A percentile compares a stretch with the other conserved stretches of the same genome.
Evolutionary conservation across 1,140 invertebrate species (phyloP).

Genomic region (Sinella curviseta): DNA sequence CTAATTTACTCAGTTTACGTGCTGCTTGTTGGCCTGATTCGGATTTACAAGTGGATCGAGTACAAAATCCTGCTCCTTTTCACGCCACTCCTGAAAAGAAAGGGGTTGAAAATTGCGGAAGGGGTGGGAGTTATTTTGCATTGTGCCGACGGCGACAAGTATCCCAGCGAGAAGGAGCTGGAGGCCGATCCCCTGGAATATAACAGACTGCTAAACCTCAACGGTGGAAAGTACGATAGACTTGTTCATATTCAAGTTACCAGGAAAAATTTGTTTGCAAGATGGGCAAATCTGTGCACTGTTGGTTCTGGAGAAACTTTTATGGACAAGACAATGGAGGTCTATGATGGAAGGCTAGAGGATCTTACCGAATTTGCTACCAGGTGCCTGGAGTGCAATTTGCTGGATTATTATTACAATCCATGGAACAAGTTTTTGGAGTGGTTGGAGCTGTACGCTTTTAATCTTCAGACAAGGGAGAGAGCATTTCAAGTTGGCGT

Average conservation of each 20-base stretch:
- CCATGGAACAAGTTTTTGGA: neutral
- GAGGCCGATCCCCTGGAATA: neutral
- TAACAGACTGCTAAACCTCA: no score
- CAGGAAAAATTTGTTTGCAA: neutral
- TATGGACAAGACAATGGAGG: neutral
- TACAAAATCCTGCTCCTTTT: neutral
- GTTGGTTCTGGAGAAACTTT: neutral
- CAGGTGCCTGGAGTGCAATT: neutral
- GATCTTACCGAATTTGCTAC: neutral
- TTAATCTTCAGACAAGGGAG: neutral
- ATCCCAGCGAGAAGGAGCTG: neutral
- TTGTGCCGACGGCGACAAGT: neutral
- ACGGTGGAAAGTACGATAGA: neutral
- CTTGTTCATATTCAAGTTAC: neutral
- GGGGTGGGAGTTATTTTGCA: no score
- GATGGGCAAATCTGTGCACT: neutral
- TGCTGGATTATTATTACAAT: neutral
- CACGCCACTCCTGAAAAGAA: neutral
- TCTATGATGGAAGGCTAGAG: neutral
- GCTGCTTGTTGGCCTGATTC: neutral
- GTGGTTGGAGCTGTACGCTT: neutral
- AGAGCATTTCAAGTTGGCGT: neutral
- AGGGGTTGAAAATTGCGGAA: no score
- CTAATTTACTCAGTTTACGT: neutral
- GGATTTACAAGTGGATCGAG: neutral